Evolutionary conservation across 2,888 invertebrate genomes (phyloP), one percentile per base, ranked within the genome.

Genomic region (Apamea anceps): DNA sequence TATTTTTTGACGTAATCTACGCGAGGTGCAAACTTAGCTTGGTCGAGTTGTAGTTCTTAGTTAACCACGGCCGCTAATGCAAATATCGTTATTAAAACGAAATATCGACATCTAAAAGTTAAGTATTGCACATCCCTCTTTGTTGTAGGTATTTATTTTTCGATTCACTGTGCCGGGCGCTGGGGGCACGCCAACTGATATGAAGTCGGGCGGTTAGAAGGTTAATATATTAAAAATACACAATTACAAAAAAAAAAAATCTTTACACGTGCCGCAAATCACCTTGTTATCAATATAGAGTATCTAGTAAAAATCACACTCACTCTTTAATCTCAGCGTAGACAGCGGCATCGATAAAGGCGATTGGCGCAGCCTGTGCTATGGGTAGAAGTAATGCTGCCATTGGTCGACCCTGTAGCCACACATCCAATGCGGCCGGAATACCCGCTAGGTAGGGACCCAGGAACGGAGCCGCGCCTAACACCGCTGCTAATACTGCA

Each of bases 251-350:
- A 18, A 2, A 48, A 28, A 21, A 18, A 7, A 6, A 32, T 65
- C 1, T 13, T 45, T 28, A 45, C 32, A 66, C 13, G 42, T 32
- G 13, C 8, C n/a, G 13, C 10, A 65, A 45, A 5, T 13, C 13
- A 65, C 8, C 3, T 51, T 25, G 10, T 15, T 54, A 75, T 51
- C 32, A 45, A 18, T 48, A 57, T 10, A n/a, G 66, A n/a, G 45
- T 48, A 60, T n/a, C 4, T 25, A 51, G 2, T 51, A 63, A 15
- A 70, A 79, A 18, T 51, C 32, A 66, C 15, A 94, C 97, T 96
- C 94, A 99, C 99, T 99, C 99, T 97, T 99, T 99, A 88, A 99
- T 99, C 97, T 99, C 99, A 73, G 98, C 98, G 94, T 99, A 99
- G 89, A 99, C 99, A 37, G 99, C 98, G 0, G 99, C 99, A 93